Base-by-base conservation (phyloP, 2,888 invertebrate species). In the Oegoconia quadripuncta region DNA sequence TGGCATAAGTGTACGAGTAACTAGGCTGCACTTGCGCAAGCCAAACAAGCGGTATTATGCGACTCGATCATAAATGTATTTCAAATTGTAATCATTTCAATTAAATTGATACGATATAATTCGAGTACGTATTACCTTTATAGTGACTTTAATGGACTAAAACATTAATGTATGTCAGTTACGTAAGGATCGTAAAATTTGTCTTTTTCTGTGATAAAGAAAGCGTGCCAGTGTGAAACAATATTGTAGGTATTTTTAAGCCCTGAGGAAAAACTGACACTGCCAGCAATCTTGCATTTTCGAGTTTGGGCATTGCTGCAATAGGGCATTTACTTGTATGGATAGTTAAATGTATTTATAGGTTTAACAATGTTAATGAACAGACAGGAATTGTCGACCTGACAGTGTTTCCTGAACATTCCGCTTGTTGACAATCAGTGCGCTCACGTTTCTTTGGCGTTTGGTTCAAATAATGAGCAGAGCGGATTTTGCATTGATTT, bases 391-490 rank as follows among this genome's bases (percentile, higher is more conserved):
- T 39, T 37, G 37, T 29, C 37, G 30, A 37, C 37, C 34, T 38
- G 27, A 34, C 20, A 31, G 36, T 41, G 46, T 47, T 59, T 59
- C 59, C 59, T 52, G 49, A 35, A 40, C 35, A 44, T 45, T 51
- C 42, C 35, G 47, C 39, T 36, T 25, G 37, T 45, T 44, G 33
- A 14, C 28, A 28, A n/a, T n/a, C 2, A 14, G 13, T 27, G 2
- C 1, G 13, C 14, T 8, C 28, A 15, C 2, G 28, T 9, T 3
- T 7, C 27, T 27, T 3, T 23, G n/a, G n/a, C 9, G 23, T 3
- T 9, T n/a, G n/a, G 11, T 9, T 4, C n/a, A 25, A 25, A 25
- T n/a, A 25, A 25, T 4, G 3, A 11, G 11, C 3, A n/a, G 25
- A 25, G 11, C n/a, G 11, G 11, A 11, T 25, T 4, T 25, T 11